Conservation (phyloP, 2,113 vertebrate genomes). For the Microtus ochrogaster region DNA sequence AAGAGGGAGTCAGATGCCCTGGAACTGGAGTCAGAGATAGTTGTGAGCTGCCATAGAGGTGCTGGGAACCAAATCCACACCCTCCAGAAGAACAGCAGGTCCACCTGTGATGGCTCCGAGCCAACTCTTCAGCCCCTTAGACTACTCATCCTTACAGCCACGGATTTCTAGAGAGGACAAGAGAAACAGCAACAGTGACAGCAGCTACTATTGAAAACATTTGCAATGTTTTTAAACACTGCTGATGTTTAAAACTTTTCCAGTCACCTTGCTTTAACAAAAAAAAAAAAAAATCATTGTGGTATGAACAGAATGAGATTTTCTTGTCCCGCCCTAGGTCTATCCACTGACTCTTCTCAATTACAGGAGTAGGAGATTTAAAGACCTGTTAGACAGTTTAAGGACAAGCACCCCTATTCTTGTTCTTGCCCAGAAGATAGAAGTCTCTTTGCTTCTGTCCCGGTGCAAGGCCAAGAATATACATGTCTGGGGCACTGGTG, state of each 20-base stretch:
- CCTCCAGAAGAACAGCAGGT: background rate
- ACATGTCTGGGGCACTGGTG: background rate
- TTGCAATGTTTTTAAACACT: background rate
- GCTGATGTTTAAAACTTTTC: background rate
- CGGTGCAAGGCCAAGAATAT: background rate
- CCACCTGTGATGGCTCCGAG: accelerated
- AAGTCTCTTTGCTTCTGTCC: background rate
- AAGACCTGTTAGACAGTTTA: background rate
- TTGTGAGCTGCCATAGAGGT: background rate
- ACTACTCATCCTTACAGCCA: background rate
- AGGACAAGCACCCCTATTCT: background rate
- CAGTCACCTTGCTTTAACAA: background rate
- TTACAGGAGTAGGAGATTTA: background rate
- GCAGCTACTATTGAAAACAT: background rate
- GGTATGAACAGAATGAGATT: background rate
- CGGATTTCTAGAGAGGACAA: background rate
- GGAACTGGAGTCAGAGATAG: background rate
- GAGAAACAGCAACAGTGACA: background rate
- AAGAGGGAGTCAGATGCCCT: background rate
- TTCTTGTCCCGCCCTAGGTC: background rate
- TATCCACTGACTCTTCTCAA: background rate
- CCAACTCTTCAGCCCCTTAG: background rate
- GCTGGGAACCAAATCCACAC: background rate
- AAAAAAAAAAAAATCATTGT: background rate
- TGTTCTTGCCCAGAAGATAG: too few relatives aligned